Percentiles rank a stretch among this genome's conserved stretches.
Evolutionary conservation across 1,140 invertebrate genomes (phyloP).

Genomic region (Hirudo medicinalis): DNA sequence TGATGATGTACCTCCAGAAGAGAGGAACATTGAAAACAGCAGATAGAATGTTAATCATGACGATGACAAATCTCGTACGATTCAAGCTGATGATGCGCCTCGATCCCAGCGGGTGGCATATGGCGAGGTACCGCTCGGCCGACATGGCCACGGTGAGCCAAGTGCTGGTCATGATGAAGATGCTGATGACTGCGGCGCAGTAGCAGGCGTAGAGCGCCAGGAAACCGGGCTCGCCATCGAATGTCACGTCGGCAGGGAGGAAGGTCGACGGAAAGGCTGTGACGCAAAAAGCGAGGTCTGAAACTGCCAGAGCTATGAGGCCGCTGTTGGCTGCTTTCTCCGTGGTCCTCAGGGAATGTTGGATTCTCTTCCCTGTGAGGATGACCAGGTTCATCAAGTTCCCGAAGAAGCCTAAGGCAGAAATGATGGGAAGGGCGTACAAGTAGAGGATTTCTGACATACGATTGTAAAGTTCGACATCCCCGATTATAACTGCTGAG

Average conservation of each 20-base stretch:
- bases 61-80: slow-evolving; percentile 33
- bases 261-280: slow-evolving; percentile 35
- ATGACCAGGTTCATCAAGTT: slow-evolving; percentile 26
- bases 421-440: slow-evolving; percentile 32
- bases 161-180: slow-evolving; percentile 38
- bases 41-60: slow-evolving; percentile 33
- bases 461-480: slow-evolving; percentile 24
- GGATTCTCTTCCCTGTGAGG: slow-evolving; percentile 27
- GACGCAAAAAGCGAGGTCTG: slow-evolving; percentile 24
- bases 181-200: slow-evolving; percentile 34
- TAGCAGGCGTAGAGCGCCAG: slow-evolving; percentile 33
- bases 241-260: slow-evolving; percentile 29
- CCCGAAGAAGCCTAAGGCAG: slow-evolving; percentile 35
- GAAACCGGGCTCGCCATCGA: slow-evolving; percentile 25
- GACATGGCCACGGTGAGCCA: slow-evolving; percentile 39
- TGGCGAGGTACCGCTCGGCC: slow-evolving; percentile 36
- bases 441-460: slow-evolving; percentile 28
- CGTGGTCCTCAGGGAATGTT: slow-evolving; percentile 30
- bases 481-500: not conserved
- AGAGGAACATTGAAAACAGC: slow-evolving; percentile 36
- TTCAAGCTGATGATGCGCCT: slow-evolving; percentile 34
- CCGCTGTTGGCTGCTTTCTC: slow-evolving; percentile 34
- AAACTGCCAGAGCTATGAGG: slow-evolving; percentile 24
- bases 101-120: slow-evolving; percentile 36
- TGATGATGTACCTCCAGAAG: slow-evolving; percentile 33